A percentile compares a stretch with the other conserved stretches of the same genome.
These are phyloP conservation scores for Parapristionchus giblindavisi DNA, from an alignment of 2,888 invertebrate species.

Conservation along the genomic window DNA sequence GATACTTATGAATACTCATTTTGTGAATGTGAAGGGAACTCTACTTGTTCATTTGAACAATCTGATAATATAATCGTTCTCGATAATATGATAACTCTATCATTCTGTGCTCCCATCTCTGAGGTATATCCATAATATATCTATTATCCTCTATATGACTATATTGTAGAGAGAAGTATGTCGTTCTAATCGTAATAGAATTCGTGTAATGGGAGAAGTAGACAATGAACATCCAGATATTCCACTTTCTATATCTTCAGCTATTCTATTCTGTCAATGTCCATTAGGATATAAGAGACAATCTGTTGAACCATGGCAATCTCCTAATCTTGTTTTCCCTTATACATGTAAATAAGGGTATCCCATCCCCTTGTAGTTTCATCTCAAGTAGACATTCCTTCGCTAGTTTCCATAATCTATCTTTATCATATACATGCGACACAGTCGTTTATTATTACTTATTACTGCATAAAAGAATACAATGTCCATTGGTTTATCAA, in stretches of 20 bases:
- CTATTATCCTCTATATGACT: background rate
- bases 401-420: slow-evolving; percentile 25
- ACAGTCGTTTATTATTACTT: slow-evolving; percentile 22
- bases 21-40: slow-evolving; percentile 10
- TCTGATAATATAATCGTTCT: background rate
- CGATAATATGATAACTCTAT: background rate
- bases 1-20: background rate
- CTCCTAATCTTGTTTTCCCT: slow-evolving; percentile 5
- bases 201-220: slow-evolving; percentile 24
- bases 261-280: slow-evolving; percentile 4
- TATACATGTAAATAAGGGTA: slow-evolving; percentile 20
- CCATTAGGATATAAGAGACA: slow-evolving; percentile 3
- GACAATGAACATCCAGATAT: background rate
- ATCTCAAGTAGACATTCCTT: slow-evolving; percentile 3
- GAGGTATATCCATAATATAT: background rate
- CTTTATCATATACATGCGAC: slow-evolving; percentile 8
- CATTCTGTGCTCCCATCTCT: slow-evolving; percentile 17
- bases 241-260: slow-evolving; percentile 15
- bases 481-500: no score
- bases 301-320: slow-evolving; percentile 3
- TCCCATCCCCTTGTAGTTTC: no score
- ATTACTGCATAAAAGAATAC: slow-evolving; percentile 7
- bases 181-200: background rate
- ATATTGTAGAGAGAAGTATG: background rate
- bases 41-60: slow-evolving; percentile 25